Percentiles rank a stretch among this genome's conserved stretches.
Conservation (phyloP, 1,140 invertebrate species). For the Marisa cornuarietis region DNA sequence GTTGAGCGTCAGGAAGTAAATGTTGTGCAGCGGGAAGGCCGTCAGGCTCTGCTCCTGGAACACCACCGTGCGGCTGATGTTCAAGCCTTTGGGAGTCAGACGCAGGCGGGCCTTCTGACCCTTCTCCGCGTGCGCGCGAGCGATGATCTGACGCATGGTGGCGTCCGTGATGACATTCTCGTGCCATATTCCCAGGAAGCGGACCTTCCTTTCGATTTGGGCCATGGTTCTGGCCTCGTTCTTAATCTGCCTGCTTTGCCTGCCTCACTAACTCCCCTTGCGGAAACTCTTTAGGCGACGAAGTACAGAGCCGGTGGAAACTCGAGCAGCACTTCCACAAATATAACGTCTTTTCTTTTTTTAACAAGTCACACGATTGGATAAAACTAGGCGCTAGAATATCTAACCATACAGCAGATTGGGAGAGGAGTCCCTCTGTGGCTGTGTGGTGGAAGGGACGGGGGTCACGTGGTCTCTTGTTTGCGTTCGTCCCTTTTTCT, state of each 20-base stretch:
- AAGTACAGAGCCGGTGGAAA: neutral
- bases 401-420: too few species aligned
- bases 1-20: slow-evolving; percentile 41
- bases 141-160: slow-evolving; percentile 37
- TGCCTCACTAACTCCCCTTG: neutral
- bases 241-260: slow-evolving; percentile 5
- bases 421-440: too few species aligned
- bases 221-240: slow-evolving; percentile 24
- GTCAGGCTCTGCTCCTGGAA: slow-evolving; percentile 28
- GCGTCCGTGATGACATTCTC: slow-evolving; percentile 40
- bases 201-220: slow-evolving; percentile 31
- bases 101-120: slow-evolving; percentile 41
- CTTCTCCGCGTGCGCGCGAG: slow-evolving; percentile 27
- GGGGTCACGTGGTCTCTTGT: too few species aligned
- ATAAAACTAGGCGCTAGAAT: too few species aligned
- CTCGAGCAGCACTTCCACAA: too few species aligned
- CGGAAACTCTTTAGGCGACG: neutral
- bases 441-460: too few species aligned
- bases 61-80: slow-evolving; percentile 25
- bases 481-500: too few species aligned
- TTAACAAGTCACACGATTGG: too few species aligned
- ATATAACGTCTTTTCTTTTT: too few species aligned
- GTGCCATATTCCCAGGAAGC: slow-evolving; percentile 40
- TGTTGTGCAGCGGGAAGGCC: slow-evolving; percentile 23
- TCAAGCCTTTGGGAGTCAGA: slow-evolving; percentile 33